phyloP scores from a whole-genome alignment of 2,113 vertebrate genomes.

The Tychaedon coryphoeus region DNA sequence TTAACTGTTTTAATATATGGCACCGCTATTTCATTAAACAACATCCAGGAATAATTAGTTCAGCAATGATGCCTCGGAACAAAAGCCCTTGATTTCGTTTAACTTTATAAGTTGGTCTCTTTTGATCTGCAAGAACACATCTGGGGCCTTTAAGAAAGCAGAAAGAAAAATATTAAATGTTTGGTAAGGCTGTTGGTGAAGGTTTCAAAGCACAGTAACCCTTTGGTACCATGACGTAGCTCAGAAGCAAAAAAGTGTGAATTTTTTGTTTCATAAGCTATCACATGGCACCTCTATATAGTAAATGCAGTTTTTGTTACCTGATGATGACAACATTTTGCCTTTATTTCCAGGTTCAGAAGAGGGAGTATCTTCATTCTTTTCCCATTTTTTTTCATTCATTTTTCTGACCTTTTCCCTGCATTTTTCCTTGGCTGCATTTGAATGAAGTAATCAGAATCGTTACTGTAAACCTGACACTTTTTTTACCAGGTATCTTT shows the following conservation, averaged over 20 bases:
- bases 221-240: slow-evolving; percentile 66
- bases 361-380: not conserved
- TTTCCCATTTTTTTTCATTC: rapidly evolving
- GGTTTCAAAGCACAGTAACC: slow-evolving; percentile 70
- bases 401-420: not conserved
- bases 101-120: slow-evolving; percentile 79
- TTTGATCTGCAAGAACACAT: slow-evolving; percentile 83
- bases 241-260: not conserved
- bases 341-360: not conserved
- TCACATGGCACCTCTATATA: not conserved
- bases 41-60: slow-evolving; percentile 86
- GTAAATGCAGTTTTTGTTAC: not conserved
- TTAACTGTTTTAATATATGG: slow-evolving; percentile 77
- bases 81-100: slow-evolving; percentile 81
- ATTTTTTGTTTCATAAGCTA: not conserved
- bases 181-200: slow-evolving; percentile 61
- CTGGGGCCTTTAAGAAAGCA: slow-evolving; percentile 80
- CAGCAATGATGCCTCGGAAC: slow-evolving; percentile 79
- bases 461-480: not conserved
- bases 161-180: slow-evolving; percentile 78
- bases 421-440: not conserved
- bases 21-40: slow-evolving; percentile 80
- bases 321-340: not conserved
- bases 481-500: not conserved
- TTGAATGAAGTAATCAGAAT: not conserved